phyloP scores from a whole-genome alignment of 2,888 invertebrate species.

The Busseola fusca region DNA sequence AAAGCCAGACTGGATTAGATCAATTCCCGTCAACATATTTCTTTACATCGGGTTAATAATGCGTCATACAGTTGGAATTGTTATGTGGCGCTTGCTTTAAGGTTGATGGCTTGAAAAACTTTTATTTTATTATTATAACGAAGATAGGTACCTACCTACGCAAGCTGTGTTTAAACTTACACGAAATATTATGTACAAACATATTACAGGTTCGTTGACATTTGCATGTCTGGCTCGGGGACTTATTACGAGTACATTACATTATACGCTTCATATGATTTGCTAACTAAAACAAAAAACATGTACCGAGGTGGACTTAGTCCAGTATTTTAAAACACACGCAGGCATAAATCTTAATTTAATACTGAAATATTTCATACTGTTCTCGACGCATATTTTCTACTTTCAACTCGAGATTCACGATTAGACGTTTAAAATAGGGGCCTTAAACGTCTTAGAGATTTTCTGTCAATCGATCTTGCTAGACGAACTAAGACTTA shows the following conservation, averaged over 20 bases:
- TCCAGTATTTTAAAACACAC: background rate
- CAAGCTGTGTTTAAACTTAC: conserved; percentile 6
- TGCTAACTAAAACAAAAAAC: background rate
- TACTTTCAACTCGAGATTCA: conserved; percentile 17
- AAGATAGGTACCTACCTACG: background rate
- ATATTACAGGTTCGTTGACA: conserved; percentile 29
- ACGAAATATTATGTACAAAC: conserved; percentile 14
- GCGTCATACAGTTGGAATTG: conserved; percentile 26
- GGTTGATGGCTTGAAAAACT: conserved; percentile 13
- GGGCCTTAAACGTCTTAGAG: conserved; percentile 3
- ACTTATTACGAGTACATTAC: conserved; percentile 15
- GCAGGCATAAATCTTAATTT: conserved; percentile 10
- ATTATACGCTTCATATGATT: conserved; percentile 1
- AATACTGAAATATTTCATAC: conserved; percentile 11
- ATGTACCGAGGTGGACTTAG: background rate
- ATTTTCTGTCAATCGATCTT: conserved; percentile 1
- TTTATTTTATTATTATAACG: conserved; percentile 9
- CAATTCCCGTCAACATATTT: conserved; percentile 25
- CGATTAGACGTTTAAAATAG: background rate
- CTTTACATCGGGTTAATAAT: conserved; percentile 21
- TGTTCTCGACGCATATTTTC: conserved; percentile 13
- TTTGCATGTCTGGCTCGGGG: conserved; percentile 33
- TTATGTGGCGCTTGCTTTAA: conserved; percentile 32
- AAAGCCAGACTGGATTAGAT: conserved; percentile 35
- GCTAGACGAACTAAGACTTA: background rate